phyloP scores from a whole-genome alignment of 1,140 invertebrate genomes.

The Chymomyza costata region DNA sequence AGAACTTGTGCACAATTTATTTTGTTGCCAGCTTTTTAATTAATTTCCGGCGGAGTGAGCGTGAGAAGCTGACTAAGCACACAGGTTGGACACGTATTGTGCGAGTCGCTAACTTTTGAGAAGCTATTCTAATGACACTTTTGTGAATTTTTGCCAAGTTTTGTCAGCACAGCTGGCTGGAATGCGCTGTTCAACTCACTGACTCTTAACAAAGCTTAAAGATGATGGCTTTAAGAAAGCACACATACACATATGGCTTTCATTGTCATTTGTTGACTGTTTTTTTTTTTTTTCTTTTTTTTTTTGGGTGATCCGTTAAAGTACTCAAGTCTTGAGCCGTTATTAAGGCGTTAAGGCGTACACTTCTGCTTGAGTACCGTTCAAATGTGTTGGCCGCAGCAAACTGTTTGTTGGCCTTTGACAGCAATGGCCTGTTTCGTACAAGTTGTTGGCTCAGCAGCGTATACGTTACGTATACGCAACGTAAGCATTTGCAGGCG shows the following conservation, averaged over 20 bases:
- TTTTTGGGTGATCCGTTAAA: no score
- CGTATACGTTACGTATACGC: conserved; percentile 36
- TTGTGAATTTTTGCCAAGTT: conserved; percentile 43
- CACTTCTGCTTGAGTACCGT: conserved; percentile 50
- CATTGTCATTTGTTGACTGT: conserved; percentile 7
- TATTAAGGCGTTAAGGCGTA: conserved; percentile 7
- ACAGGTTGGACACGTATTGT: conserved; percentile 39
- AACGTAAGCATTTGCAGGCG: conserved; percentile 52
- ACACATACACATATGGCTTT: neutral
- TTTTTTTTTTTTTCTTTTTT: conserved; percentile 13
- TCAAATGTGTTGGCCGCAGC: conserved; percentile 33
- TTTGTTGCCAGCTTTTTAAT: conserved; percentile 45
- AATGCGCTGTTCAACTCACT: no score
- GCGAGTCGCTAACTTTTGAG: conserved; percentile 18
- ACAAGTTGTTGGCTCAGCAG: no score
- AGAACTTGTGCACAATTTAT: no score
- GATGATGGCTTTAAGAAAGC: conserved; percentile 24
- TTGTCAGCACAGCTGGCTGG: no score
- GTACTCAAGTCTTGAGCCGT: no score
- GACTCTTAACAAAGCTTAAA: no score
- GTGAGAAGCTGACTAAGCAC: no score
- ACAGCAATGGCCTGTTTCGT: no score
- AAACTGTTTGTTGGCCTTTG: conserved; percentile 35
- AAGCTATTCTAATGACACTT: conserved; percentile 44
- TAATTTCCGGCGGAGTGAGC: conserved; percentile 32